Percentiles rank a stretch among this genome's conserved stretches.
These are phyloP conservation scores for Euspilapteryx auroguttella DNA, from an alignment of 2,888 invertebrate genomes.

Conservation along the genomic window DNA sequence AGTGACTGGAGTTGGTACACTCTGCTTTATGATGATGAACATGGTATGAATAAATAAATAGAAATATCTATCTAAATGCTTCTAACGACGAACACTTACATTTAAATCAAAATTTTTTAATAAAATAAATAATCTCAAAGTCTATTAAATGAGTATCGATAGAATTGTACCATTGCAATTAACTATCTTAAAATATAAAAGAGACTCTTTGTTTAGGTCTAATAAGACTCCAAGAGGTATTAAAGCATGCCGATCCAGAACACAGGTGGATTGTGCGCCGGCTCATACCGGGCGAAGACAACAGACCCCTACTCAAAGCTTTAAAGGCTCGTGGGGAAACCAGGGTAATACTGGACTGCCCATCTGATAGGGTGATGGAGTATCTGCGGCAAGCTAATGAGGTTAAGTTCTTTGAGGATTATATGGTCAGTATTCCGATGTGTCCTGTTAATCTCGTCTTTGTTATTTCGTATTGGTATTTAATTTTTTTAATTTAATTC, in stretches of 20 bases:
- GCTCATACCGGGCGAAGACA: slow-evolving; percentile 54
- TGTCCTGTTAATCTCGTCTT: too few species aligned
- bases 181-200: too few species aligned
- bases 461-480: too few species aligned
- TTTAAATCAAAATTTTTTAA: too few species aligned
- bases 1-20: slow-evolving; percentile 79
- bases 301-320: slow-evolving; percentile 73
- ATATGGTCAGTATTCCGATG: slow-evolving; percentile 57
- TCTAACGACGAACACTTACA: too few species aligned
- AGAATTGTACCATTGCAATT: too few species aligned
- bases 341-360: slow-evolving; percentile 77
- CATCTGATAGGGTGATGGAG: slow-evolving; percentile 64
- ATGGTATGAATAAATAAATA: slow-evolving; percentile 43
- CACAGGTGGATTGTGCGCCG: slow-evolving; percentile 71
- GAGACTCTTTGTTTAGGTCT: too few species aligned
- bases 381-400: slow-evolving; percentile 78
- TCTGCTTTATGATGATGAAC: slow-evolving; percentile 76
- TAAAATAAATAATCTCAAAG: too few species aligned
- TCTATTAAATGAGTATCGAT: too few species aligned
- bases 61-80: too few species aligned
- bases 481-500: too few species aligned
- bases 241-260: slow-evolving; percentile 71
- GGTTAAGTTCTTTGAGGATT: slow-evolving; percentile 82
- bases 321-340: slow-evolving; percentile 70
- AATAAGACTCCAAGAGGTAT: slow-evolving; percentile 75